Conservation (phyloP, 2,797 vertebrate genomes). For the Esox lucius region DNA sequence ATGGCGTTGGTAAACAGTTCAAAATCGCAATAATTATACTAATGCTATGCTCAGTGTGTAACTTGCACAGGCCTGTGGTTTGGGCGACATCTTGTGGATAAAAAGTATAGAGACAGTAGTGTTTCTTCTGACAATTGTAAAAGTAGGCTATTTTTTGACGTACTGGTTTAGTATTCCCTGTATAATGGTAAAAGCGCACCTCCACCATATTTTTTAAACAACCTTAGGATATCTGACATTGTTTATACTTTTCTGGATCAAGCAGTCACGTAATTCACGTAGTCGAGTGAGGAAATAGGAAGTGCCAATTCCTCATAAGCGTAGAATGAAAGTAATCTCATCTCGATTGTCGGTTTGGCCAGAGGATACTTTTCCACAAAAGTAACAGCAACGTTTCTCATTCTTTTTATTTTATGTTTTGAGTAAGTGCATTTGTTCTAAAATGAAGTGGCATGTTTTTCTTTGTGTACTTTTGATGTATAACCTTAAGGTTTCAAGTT, state of each 20-base stretch:
- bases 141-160: not conserved
- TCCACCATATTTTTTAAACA: not conserved
- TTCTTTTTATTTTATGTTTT: not conserved
- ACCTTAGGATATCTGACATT: too few species aligned
- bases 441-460: constrained; percentile 39
- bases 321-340: not conserved
- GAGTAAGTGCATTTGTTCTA: not conserved
- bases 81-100: not conserved
- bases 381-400: too few species aligned
- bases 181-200: not conserved
- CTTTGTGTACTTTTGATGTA: constrained; percentile 2
- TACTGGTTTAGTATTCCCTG: too few species aligned
- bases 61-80: not conserved
- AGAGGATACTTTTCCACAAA: not conserved
- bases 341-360: not conserved
- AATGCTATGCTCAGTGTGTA: not conserved
- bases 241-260: not conserved
- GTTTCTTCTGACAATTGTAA: not conserved
- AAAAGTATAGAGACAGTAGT: not conserved
- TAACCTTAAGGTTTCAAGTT: constrained; percentile 25
- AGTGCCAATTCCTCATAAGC: constrained; percentile 14
- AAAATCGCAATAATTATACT: not conserved
- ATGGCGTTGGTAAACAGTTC: not conserved
- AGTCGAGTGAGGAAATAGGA: constrained; percentile 40
- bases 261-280: constrained; percentile 64